Base-by-base conservation (phyloP, 2,113 vertebrate genomes). In the Porphyrio hochstetteri region DNA sequence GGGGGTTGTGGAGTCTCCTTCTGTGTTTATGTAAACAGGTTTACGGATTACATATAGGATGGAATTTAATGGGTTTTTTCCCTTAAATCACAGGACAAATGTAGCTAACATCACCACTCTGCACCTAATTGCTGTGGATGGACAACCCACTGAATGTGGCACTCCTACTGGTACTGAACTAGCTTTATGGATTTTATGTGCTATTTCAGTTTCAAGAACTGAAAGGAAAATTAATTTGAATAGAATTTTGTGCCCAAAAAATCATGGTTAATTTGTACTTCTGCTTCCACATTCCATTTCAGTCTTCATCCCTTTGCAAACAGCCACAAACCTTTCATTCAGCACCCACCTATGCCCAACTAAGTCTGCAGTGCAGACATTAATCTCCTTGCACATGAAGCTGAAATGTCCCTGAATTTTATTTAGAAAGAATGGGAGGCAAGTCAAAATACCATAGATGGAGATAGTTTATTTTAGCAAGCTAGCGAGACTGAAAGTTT, bases 71-170 rank as follows among this genome's bases (percentile, higher is more conserved):
- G 2, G 44, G 7, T 20, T 4, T 77, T 84, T 81, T 90, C 40
- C 24, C 36, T 67, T 79, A 61, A 42, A 69, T 71, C 55, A 12
- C 28, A 61, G 6, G 15, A 69, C 16, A 28, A 27, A 2, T 52
- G 13, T 44, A 83, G 11, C 31, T 77, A 29, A 29, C 82, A 11
- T 40, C 10, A 42, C 12, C 13, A 46, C 19, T 65, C 75, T 19
- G 18, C 11, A 77, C 6, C 8, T 65, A 64, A 65, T 60, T 82
- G 48, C 21, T 72, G 13, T 64, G 33, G 25, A 56, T 19, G 13
- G 40, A 19, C 42, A 83, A 48, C 2, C 3, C 15, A 38, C 20
- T 35, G 5, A 55, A 69, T 0, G 1, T 25, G 13, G 5, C 4
- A 64, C 77, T 59, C 44, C 13, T 68, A 28, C 16, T 46, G 28